Percentiles rank a stretch among this genome's conserved stretches.
Conservation (phyloP, 2,113 vertebrate species). For the Callaeas wilsoni region DNA sequence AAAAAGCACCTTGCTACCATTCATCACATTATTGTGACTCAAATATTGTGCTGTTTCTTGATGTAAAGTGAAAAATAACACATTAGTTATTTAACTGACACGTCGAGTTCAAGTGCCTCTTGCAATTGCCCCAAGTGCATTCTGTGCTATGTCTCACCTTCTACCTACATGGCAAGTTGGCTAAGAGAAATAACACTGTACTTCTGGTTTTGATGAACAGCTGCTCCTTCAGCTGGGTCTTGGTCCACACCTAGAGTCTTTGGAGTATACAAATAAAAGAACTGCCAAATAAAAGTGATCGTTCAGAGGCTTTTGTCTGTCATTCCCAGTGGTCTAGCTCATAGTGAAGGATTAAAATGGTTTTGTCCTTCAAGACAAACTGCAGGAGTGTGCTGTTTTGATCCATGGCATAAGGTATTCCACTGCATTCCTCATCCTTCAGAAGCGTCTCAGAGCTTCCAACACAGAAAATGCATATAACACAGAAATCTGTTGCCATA, state of each 20-base stretch:
- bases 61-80: not conserved
- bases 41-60: not conserved
- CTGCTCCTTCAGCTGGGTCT: not conserved
- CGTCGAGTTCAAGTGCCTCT: not conserved
- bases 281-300: not conserved
- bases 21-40: not conserved
- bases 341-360: not conserved
- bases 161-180: not conserved
- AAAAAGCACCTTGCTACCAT: not conserved
- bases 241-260: not conserved
- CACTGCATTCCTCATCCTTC: not conserved
- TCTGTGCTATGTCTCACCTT: not conserved
- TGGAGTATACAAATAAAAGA: not conserved
- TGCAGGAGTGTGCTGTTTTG: not conserved
- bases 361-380: not conserved
- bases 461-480: not conserved
- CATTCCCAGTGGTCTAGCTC: not conserved
- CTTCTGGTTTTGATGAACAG: not conserved
- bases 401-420: not conserved
- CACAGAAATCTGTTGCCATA: not conserved
- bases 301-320: not conserved
- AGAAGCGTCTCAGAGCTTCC: not conserved
- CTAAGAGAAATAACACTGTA: not conserved
- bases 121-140: not conserved
- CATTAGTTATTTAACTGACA: not conserved